Evolutionary conservation across 1,140 invertebrate species (phyloP).

Genomic region (Matsumurasca onukii): DNA sequence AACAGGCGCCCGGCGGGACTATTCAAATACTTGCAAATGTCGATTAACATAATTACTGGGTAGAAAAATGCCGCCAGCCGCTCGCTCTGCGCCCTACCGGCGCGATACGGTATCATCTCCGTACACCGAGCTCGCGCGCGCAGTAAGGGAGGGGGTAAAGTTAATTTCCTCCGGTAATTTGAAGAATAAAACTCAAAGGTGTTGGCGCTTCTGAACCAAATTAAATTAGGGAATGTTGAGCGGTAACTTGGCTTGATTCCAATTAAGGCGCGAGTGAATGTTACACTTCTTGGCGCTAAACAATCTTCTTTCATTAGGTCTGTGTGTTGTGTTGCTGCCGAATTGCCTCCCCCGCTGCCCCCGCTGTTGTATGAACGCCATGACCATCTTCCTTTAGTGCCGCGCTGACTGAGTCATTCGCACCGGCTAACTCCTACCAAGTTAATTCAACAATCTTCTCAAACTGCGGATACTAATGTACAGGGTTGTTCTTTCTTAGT

Average conservation of each 20-base stretch:
- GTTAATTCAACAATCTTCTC: too few species aligned
- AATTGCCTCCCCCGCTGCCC: too few species aligned
- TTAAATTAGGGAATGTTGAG: conserved; percentile 15
- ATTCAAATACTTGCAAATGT: conserved; percentile 30
- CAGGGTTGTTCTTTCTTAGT: too few species aligned
- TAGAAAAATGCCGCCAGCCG: background rate
- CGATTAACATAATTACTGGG: conserved; percentile 26
- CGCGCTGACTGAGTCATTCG: too few species aligned
- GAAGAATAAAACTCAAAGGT: conserved; percentile 17
- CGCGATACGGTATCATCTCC: too few species aligned
- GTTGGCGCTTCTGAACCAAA: background rate
- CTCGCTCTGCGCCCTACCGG: background rate
- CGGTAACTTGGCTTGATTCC: conserved; percentile 9
- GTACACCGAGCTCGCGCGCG: background rate
- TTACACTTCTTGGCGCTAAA: conserved; percentile 1
- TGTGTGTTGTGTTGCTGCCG: background rate
- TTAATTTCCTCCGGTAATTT: conserved; percentile 1
- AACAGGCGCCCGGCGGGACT: conserved; percentile 8
- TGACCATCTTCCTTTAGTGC: too few species aligned
- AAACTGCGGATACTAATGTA: too few species aligned
- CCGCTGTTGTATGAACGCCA: too few species aligned
- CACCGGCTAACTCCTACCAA: too few species aligned
- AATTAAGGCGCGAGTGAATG: conserved; percentile 1
- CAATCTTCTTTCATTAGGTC: background rate
- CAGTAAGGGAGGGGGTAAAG: background rate